Percentiles rank a stretch among this genome's conserved stretches.
These are phyloP conservation scores for Ochlodes sylvanus DNA, from an alignment of 2,888 invertebrate genomes.

Conservation along the genomic window DNA sequence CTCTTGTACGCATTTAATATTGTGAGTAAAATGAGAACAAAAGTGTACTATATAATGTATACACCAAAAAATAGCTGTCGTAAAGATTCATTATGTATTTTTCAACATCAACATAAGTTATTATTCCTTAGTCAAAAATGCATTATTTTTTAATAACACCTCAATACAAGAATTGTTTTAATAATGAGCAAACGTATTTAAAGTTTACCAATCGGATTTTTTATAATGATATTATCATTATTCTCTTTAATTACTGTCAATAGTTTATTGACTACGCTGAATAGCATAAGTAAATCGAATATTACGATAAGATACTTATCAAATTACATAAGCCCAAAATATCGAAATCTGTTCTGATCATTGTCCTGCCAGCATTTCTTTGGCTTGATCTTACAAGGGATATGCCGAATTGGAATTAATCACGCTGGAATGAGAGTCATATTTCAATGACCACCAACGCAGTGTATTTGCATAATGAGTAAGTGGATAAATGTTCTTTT, in stretches of 20 bases:
- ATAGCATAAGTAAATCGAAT: conserved; percentile 25
- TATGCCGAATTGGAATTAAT: conserved; percentile 33
- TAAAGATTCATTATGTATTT: no score
- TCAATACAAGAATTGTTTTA: background rate
- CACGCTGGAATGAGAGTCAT: conserved; percentile 37
- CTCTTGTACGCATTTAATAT: no score
- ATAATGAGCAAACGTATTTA: background rate
- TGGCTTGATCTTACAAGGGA: conserved; percentile 22
- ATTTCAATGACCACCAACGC: conserved; percentile 43
- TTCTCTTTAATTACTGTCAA: background rate
- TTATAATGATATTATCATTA: background rate
- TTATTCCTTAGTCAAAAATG: no score
- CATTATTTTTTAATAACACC: no score
- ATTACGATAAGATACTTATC: conserved; percentile 33
- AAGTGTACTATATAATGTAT: no score
- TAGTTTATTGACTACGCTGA: conserved; percentile 1
- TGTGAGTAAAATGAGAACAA: no score
- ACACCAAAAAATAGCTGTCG: no score
- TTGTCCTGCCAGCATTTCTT: conserved; percentile 21
- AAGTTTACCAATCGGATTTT: no score
- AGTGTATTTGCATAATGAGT: conserved; percentile 41
- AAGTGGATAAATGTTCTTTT: conserved; percentile 41
- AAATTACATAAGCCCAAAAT: conserved; percentile 19
- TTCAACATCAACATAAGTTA: no score
- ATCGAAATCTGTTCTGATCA: conserved; percentile 16